Evolutionary conservation across 2,113 vertebrate genomes (phyloP).

Genomic region (Psammodynastes pulverulentus): DNA sequence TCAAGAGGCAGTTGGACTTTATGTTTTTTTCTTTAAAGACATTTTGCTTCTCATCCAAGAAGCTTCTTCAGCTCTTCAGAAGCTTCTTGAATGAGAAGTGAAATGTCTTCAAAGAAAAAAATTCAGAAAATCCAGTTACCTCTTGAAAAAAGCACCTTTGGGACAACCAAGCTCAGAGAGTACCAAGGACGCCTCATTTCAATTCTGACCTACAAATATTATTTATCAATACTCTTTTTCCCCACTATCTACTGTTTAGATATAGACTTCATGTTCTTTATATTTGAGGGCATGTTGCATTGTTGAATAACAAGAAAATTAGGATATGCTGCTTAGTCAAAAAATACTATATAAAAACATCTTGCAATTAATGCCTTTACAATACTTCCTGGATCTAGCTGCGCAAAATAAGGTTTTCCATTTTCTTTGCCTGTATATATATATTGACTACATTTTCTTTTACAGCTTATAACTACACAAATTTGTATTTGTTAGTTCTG

Average conservation of each 20-base stretch:
- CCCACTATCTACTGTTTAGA: not conserved
- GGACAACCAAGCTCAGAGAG: not conserved
- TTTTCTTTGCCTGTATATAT: slow-evolving; percentile 15
- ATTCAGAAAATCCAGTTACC: no score
- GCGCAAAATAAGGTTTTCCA: not conserved
- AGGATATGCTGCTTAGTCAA: not conserved
- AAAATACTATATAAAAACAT: not conserved
- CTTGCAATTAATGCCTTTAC: not conserved
- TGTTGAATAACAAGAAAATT: not conserved
- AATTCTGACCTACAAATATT: not conserved
- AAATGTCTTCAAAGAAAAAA: no score
- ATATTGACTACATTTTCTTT: not conserved
- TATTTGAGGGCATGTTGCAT: not conserved
- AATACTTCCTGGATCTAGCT: not conserved
- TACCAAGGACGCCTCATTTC: not conserved
- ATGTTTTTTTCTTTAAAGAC: no score
- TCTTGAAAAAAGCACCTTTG: no score
- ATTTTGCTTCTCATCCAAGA: no score
- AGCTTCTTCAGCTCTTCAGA: no score
- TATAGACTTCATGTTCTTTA: not conserved
- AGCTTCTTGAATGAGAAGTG: no score
- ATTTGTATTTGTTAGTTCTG: not conserved
- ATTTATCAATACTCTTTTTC: not conserved
- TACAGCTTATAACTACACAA: not conserved
- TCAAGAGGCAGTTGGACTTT: no score